Evolutionary conservation across 2,888 invertebrate genomes (phyloP).

Genomic region (Amphipyra tragopoginis): DNA sequence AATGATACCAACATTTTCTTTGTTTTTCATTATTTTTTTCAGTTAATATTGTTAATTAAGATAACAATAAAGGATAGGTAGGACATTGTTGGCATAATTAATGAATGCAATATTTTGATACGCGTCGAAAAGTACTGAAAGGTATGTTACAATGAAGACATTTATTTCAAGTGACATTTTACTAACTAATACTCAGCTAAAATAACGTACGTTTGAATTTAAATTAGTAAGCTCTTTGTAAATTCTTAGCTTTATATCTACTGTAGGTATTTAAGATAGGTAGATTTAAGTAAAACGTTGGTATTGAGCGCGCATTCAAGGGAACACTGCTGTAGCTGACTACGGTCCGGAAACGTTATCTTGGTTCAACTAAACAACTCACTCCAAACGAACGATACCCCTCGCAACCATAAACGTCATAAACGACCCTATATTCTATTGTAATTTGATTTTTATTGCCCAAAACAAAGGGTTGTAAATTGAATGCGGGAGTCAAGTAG

Average conservation of each 20-base stretch:
- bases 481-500: constrained; percentile 29
- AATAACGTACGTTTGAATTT: no score
- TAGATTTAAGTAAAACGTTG: constrained; percentile 27
- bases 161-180: neutral
- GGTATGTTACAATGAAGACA: neutral
- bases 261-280: constrained; percentile 21
- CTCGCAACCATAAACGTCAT: constrained; percentile 52
- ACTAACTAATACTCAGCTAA: no score
- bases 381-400: constrained; percentile 71
- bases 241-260: neutral
- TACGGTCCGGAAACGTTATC: constrained; percentile 81
- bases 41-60: constrained; percentile 33
- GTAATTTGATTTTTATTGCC: constrained; percentile 55
- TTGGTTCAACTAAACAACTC: constrained; percentile 84
- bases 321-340: constrained; percentile 72
- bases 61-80: constrained; percentile 19
- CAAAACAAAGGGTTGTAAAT: constrained; percentile 53
- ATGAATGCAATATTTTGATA: neutral
- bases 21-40: constrained; percentile 39
- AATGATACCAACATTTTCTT: constrained; percentile 44
- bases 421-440: constrained; percentile 35
- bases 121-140: neutral
- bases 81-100: constrained; percentile 9
- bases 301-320: constrained; percentile 65
- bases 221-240: neutral